These are phyloP conservation scores for Trichomycterus rosablanca DNA, from an alignment of 2,113 vertebrate species.

Conservation along the genomic window DNA sequence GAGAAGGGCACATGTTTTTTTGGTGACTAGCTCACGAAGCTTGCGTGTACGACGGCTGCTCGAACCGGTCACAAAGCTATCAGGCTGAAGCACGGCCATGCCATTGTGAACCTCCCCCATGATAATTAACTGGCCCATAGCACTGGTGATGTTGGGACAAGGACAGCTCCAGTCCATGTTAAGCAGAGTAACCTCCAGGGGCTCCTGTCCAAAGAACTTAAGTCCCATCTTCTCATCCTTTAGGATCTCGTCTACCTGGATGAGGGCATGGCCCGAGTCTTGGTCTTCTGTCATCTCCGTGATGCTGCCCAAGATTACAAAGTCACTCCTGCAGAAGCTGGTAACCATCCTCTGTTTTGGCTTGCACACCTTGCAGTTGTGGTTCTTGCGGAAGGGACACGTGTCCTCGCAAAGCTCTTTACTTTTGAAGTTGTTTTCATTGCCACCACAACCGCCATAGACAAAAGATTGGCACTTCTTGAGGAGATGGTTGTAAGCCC, in stretches of 20 bases:
- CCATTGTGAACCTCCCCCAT: constrained; percentile 95
- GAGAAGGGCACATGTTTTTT: constrained; percentile 91
- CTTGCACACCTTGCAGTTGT: constrained; percentile 85
- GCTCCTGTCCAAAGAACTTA: constrained; percentile 87
- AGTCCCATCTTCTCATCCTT: constrained; percentile 99
- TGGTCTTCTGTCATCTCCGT: constrained; percentile 87
- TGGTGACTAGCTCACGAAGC: constrained; percentile 84
- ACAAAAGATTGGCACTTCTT: constrained; percentile 94
- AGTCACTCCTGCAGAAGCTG: constrained; percentile 94
- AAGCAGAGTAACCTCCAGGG: constrained; percentile 87
- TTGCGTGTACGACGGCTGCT: constrained; percentile 82
- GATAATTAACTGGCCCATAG: constrained; percentile 83
- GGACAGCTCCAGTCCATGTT: constrained; percentile 96
- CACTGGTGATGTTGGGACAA: constrained; percentile 84
- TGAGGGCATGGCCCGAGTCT: constrained; percentile 84
- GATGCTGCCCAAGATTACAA: constrained; percentile 87
- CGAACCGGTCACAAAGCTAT: constrained; percentile 86
- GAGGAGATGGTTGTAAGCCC: constrained; percentile 83
- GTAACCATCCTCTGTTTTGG: constrained; percentile 87
- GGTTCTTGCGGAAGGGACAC: constrained; percentile 86
- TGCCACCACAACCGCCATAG: constrained; percentile 89
- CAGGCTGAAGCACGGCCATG: constrained; percentile 89
- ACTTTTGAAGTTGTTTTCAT: constrained; percentile 95
- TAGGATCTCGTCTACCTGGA: constrained; percentile 89
- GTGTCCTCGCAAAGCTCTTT: constrained; percentile 89